phyloP scores from a whole-genome alignment of 2,888 invertebrate genomes.

The Hemicrepidius hirtus region DNA sequence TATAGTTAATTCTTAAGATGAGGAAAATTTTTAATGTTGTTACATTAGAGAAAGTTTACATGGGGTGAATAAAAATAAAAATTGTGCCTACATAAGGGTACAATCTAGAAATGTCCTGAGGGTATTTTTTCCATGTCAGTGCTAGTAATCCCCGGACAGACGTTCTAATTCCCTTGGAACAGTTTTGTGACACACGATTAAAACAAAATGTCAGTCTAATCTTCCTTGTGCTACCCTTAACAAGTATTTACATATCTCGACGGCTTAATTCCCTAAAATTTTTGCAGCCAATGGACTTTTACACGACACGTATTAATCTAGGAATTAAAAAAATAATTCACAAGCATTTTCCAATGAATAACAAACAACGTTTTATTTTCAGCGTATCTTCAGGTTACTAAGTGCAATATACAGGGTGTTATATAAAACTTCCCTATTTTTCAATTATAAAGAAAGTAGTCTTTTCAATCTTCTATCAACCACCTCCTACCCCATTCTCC shows the following conservation, averaged over 20 bases:
- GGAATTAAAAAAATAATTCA: not conserved
- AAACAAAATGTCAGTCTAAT: conserved; percentile 54
- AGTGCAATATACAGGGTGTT: too few relatives aligned
- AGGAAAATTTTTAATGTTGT: not conserved
- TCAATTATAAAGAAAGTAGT: too few relatives aligned
- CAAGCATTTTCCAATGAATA: too few relatives aligned
- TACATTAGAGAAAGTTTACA: too few relatives aligned
- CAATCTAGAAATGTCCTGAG: conserved; percentile 26
- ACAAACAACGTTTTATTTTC: too few relatives aligned
- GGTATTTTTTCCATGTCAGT: conserved; percentile 43
- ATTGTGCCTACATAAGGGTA: conserved; percentile 8
- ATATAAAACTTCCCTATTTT: too few relatives aligned
- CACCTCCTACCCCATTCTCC: too few relatives aligned
- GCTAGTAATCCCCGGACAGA: conserved; percentile 51
- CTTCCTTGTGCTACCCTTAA: conserved; percentile 52
- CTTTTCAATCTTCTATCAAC: too few relatives aligned
- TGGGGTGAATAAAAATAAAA: not conserved
- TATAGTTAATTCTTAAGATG: conserved; percentile 3
- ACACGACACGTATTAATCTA: not conserved
- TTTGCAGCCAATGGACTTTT: conserved; percentile 25
- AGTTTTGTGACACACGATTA: conserved; percentile 56
- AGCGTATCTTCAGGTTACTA: too few relatives aligned
- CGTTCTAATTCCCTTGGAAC: conserved; percentile 52
- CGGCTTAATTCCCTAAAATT: conserved; percentile 48
- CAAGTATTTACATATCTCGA: conserved; percentile 53